Base-by-base conservation (phyloP, 2,797 vertebrate genomes). In the Danio choprae region DNA sequence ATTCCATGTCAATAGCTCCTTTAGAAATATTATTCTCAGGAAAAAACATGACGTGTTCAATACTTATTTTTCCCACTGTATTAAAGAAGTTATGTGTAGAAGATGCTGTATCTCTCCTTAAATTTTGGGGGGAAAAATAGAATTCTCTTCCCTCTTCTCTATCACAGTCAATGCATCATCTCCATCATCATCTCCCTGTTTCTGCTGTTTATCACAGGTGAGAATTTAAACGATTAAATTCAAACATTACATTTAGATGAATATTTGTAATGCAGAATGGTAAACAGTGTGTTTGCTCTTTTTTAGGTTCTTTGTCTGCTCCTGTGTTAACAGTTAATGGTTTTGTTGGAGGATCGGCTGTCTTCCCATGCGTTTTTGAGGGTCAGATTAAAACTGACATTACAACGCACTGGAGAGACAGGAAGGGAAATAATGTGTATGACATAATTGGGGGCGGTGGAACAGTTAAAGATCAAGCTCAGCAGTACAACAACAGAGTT, bases 391-490 rank as follows among this genome's bases (percentile, higher is more conserved):
- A 50, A 50, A 50, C 3, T 50, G 48, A 50, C 48, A 5, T 20
- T 12, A 46, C 41, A 0, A 40, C 15, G 3, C 38, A 18, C 29
- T 76, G 48, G 48, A 65, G 48, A 41, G 38, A 43, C 8, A 0
- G 10, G 2, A 12, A 65, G 3, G 29, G 4, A 3, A 22, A 29
- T 0, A 2, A 0, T 0, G 46, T 76, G 48, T 65, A 7, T 36
- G 44, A 75, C 10, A 51, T 63, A 16, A 51, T 2, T 8, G 16
- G 2, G 0, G 1, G 6, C 9, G 13, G 8, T 4, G 4, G 7
- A 20, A 0, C 29, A 60, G 1, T 0, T 20, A 0, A 22, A 29
- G 1, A 0, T 0, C 65, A 68, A 48, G 3, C 7, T 48, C 6
- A 1, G 20, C 0, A 18, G n/a, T 75, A 36, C 58, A 75, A 20